Conservation (phyloP, 2,113 vertebrate species). For the Melierax canorus region DNA sequence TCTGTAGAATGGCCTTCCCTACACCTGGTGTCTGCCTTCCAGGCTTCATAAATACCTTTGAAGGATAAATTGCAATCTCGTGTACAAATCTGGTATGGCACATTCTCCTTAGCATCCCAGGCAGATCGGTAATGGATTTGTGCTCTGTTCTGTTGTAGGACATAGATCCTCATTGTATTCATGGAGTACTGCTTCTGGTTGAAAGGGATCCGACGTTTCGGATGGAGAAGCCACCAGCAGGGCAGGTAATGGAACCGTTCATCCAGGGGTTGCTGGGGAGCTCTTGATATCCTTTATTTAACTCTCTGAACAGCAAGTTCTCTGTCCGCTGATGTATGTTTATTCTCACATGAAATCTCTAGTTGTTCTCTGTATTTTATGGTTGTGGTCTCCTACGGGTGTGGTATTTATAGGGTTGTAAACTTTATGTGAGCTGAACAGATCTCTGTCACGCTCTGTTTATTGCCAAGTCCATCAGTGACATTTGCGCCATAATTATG, state of each 20-base stretch:
- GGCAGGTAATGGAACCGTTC: conserved; percentile 75
- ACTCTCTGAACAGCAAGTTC: background rate
- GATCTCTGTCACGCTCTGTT: background rate
- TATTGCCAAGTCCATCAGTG: background rate
- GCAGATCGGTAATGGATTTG: background rate
- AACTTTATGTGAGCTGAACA: background rate
- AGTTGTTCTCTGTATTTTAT: background rate
- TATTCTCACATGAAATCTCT: background rate
- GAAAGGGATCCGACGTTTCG: conserved; percentile 74
- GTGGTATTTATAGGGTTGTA: background rate
- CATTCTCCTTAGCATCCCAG: background rate
- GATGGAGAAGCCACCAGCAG: conserved; percentile 70
- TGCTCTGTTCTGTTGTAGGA: conserved; percentile 58
- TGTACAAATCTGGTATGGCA: background rate
- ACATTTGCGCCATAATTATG: background rate
- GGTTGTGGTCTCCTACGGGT: background rate
- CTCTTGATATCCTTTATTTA: background rate
- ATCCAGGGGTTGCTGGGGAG: background rate
- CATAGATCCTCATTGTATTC: conserved; percentile 74
- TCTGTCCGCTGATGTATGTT: background rate
- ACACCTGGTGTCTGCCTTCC: background rate
- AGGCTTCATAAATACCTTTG: background rate
- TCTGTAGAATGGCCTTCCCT: background rate
- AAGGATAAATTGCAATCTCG: background rate
- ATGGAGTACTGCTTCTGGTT: conserved; percentile 79